A percentile compares a stretch with the other conserved stretches of the same genome.
phyloP scores from a whole-genome alignment of 2,113 vertebrate species.

The Rhodinocichla rosea region DNA sequence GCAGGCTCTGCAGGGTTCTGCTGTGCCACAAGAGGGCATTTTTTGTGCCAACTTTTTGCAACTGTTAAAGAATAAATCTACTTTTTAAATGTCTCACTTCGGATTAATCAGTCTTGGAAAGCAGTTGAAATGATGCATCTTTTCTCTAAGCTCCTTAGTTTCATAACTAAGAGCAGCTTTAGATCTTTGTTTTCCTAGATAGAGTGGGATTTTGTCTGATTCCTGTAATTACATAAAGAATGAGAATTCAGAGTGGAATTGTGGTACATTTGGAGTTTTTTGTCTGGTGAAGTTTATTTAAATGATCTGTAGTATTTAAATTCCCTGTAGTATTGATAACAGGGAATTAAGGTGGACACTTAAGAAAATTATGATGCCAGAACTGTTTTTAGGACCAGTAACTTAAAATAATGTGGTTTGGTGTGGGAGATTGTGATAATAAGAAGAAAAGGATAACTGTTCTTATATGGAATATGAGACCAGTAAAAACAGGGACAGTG shows the following conservation, averaged over 20 bases:
- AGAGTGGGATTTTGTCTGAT: background rate
- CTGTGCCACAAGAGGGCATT: conserved; percentile 45
- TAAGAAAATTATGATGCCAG: background rate
- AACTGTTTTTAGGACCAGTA: background rate
- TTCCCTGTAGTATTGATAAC: background rate
- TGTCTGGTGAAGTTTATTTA: background rate
- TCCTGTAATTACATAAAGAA: background rate
- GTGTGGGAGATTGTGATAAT: conserved; percentile 22
- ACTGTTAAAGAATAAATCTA: background rate
- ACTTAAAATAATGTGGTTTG: conserved; percentile 39
- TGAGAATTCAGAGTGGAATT: background rate
- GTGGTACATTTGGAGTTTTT: background rate
- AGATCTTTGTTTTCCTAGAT: background rate
- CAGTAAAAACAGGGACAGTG: background rate
- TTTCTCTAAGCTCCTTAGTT: background rate
- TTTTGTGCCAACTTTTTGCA: background rate
- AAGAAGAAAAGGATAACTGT: too few relatives aligned
- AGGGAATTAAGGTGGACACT: background rate
- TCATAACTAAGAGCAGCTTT: background rate
- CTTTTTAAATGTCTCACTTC: background rate
- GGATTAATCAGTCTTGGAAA: background rate
- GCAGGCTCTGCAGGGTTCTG: background rate
- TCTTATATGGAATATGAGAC: background rate
- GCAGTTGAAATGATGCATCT: background rate
- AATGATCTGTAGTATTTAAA: background rate